A percentile compares a stretch with the other conserved stretches of the same genome.
These are phyloP conservation scores for Heliangelus exortis DNA, from an alignment of 2,797 vertebrate species.

Conservation along the genomic window DNA sequence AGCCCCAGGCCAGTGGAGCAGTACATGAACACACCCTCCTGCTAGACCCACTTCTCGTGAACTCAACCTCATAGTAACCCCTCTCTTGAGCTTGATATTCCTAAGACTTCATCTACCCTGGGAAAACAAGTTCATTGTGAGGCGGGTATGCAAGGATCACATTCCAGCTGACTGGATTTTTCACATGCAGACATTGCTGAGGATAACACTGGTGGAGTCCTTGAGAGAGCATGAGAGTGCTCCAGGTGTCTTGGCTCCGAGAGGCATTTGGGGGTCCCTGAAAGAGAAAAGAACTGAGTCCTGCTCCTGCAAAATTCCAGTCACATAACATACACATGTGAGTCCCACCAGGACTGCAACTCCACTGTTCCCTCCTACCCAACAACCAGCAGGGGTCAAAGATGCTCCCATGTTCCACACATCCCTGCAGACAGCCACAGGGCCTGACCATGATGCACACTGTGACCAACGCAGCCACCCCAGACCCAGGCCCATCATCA, in stretches of 20 bases:
- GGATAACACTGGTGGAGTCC: background rate
- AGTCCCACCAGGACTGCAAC: background rate
- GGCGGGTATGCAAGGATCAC: background rate
- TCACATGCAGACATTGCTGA: background rate
- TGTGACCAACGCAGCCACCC: accelerated
- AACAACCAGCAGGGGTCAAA: background rate
- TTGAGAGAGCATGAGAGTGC: background rate
- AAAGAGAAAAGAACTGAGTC: background rate
- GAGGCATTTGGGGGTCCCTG: background rate
- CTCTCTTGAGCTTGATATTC: background rate
- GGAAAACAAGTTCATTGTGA: background rate
- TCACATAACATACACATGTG: accelerated
- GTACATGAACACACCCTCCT: background rate
- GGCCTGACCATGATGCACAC: background rate
- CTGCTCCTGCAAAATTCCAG: background rate
- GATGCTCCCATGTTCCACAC: accelerated
- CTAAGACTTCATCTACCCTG: background rate
- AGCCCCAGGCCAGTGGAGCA: background rate
- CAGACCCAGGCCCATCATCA: accelerated
- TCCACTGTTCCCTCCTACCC: background rate
- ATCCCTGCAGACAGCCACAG: accelerated
- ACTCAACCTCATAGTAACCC: background rate
- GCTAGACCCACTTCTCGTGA: background rate
- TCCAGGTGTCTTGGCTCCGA: background rate
- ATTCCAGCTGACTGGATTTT: background rate